Evolutionary conservation across 2,113 vertebrate genomes (phyloP).

Genomic region (Balaeniceps rex): DNA sequence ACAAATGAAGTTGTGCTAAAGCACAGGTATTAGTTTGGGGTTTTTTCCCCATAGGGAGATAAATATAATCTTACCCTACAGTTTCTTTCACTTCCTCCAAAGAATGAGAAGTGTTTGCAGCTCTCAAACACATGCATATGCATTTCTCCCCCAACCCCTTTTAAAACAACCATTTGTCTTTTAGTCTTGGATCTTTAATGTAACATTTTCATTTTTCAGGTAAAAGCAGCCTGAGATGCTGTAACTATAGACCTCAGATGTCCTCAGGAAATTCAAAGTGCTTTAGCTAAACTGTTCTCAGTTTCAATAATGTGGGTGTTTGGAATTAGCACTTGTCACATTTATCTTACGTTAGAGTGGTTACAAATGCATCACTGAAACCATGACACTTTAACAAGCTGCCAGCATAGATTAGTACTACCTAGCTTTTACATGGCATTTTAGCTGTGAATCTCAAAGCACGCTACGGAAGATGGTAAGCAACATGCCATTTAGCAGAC

Average conservation of each 20-base stretch:
- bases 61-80: background rate
- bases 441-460: background rate
- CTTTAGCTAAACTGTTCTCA: constrained; percentile 29
- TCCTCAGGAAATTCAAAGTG: constrained; percentile 20
- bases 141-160: background rate
- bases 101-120: background rate
- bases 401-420: constrained; percentile 14
- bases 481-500: background rate
- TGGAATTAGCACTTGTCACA: constrained; percentile 58
- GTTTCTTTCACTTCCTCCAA: background rate
- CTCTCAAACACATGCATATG: background rate
- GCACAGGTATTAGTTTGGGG: background rate
- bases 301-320: constrained; percentile 12
- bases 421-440: background rate
- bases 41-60: background rate
- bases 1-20: background rate
- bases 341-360: constrained; percentile 26
- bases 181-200: background rate
- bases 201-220: background rate
- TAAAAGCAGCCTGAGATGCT: background rate
- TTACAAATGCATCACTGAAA: constrained; percentile 41
- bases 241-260: constrained; percentile 13
- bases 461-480: background rate
- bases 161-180: background rate
- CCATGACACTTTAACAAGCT: constrained; percentile 44